Evolutionary conservation across 1,140 invertebrate genomes (phyloP).

Genomic region (Papilio polyxenes): DNA sequence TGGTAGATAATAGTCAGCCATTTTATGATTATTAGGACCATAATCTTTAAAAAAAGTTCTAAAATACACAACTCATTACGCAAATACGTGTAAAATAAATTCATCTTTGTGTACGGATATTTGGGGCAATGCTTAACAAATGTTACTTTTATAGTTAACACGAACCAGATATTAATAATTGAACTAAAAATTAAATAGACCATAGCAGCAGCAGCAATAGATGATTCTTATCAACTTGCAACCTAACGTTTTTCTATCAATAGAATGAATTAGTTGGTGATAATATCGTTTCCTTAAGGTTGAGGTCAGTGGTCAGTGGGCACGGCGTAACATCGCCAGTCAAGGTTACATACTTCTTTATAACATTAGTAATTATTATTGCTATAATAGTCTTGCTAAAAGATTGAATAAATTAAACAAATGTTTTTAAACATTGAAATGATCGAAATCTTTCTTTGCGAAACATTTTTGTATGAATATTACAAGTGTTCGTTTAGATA

Average conservation of each 20-base stretch:
- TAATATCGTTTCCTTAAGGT: conserved; percentile 35
- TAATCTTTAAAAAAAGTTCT: no score
- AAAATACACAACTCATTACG: no score
- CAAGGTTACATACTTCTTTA: conserved; percentile 26
- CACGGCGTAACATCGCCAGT: conserved; percentile 21
- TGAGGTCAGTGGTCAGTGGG: conserved; percentile 41
- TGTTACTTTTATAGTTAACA: no score
- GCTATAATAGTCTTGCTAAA: not conserved
- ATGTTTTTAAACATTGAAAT: not conserved
- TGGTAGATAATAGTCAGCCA: no score
- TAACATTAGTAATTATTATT: not conserved
- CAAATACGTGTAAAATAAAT: no score
- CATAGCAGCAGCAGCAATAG: not conserved
- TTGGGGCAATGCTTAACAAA: no score
- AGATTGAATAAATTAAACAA: not conserved
- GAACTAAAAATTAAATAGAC: not conserved
- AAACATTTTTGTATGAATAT: not conserved
- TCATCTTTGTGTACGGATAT: no score
- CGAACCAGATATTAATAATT: no score
- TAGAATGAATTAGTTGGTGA: not conserved
- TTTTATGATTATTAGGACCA: no score
- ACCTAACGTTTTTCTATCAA: conserved; percentile 3
- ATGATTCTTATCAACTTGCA: not conserved
- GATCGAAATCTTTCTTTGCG: not conserved
- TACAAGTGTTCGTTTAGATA: not conserved